Evolutionary conservation across 2,113 vertebrate species (phyloP).

Genomic region (Hylia prasina): DNA sequence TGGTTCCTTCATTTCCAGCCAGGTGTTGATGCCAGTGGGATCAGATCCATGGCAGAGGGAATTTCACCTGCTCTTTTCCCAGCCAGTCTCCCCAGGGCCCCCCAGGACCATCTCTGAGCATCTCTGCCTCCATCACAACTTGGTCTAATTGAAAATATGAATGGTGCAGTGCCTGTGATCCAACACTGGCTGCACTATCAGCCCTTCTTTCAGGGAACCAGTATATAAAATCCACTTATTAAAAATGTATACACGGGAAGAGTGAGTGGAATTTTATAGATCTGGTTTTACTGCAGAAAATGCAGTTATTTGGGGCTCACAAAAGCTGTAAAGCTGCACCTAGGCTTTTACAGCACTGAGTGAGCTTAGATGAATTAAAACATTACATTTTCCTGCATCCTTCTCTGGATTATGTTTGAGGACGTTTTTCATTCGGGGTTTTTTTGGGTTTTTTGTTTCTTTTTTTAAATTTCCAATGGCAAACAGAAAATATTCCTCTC

Average conservation of each 20-base stretch:
- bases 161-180: not conserved
- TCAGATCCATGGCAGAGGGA: not conserved
- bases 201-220: not conserved
- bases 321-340: slow-evolving; percentile 21
- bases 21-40: not conserved
- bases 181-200: not conserved
- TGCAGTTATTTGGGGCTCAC: slow-evolving; percentile 8
- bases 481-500: slow-evolving; percentile 19
- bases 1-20: not conserved
- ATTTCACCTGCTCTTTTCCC: not conserved
- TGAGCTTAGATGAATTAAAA: slow-evolving; percentile 47
- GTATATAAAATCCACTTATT: slow-evolving; percentile 22
- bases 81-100: not conserved
- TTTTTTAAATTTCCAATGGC: slow-evolving; percentile 18
- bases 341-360: not conserved
- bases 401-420: not conserved
- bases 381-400: not conserved
- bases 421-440: slow-evolving; percentile 17
- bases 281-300: slow-evolving; percentile 38
- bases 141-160: not conserved
- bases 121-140: not conserved
- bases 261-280: slow-evolving; percentile 32
- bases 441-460: slow-evolving; percentile 2
- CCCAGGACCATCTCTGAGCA: not conserved
- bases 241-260: not conserved